Conservation (phyloP, 2,797 vertebrate species). For the Poecilia wingei region DNA sequence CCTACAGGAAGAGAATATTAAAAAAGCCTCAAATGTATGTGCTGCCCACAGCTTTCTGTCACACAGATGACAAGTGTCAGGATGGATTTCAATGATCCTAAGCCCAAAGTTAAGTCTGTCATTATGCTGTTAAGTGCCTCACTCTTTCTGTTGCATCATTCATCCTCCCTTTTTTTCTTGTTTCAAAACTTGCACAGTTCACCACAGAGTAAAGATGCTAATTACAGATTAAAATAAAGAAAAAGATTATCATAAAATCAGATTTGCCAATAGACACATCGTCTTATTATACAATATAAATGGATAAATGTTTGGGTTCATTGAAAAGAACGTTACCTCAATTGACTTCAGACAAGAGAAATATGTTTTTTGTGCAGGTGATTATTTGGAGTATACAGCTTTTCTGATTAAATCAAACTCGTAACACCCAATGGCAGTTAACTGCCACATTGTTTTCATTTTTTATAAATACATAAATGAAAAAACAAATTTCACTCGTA, state of each 20-base stretch:
- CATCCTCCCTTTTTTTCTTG: constrained; percentile 17
- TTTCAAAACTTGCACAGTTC: constrained; percentile 17
- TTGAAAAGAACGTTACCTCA: not conserved
- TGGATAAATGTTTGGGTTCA: not conserved
- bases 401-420: not conserved
- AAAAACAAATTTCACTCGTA: not conserved
- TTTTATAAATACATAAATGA: not conserved
- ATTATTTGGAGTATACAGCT: not conserved
- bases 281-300: not conserved
- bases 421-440: not conserved
- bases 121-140: constrained; percentile 52
- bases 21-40: constrained; percentile 20
- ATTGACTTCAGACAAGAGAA: not conserved
- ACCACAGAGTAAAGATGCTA: not conserved
- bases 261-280: not conserved
- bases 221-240: constrained; percentile 6
- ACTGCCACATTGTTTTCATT: not conserved
- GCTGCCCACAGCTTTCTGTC: constrained; percentile 59
- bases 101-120: constrained; percentile 56
- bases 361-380: not conserved
- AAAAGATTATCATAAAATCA: not conserved
- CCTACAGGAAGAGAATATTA: constrained; percentile 55
- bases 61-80: constrained; percentile 61
- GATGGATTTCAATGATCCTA: constrained; percentile 61
- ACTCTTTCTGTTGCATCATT: constrained; percentile 13